phyloP scores from a whole-genome alignment of 2,113 vertebrate species.

The Nasalis larvatus region DNA sequence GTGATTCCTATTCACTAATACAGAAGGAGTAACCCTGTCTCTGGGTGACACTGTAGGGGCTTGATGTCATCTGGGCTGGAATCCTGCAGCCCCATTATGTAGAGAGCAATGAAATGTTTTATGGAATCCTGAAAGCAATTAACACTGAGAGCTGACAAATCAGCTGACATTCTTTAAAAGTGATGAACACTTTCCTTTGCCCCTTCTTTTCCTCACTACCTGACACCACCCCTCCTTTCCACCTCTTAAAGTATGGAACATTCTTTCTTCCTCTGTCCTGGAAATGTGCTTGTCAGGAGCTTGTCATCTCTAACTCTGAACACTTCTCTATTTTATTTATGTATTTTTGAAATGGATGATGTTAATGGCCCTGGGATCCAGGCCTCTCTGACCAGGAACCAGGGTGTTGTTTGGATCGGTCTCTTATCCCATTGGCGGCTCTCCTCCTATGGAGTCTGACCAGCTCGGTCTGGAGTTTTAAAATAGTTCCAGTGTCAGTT shows the following conservation, averaged over 20 bases:
- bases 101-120: slow-evolving; percentile 80
- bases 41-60: background rate
- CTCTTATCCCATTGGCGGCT: slow-evolving; percentile 55
- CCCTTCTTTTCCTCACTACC: background rate
- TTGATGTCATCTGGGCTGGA: slow-evolving; percentile 68
- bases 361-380: slow-evolving; percentile 67
- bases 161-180: slow-evolving; percentile 70
- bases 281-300: slow-evolving; percentile 48
- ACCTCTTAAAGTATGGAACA: slow-evolving; percentile 39
- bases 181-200: slow-evolving; percentile 66
- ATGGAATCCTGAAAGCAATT: slow-evolving; percentile 78
- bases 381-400: slow-evolving; percentile 69
- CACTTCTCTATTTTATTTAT: slow-evolving; percentile 43
- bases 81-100: slow-evolving; percentile 73
- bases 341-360: slow-evolving; percentile 67
- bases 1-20: background rate
- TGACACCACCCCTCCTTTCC: background rate
- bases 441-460: slow-evolving; percentile 50
- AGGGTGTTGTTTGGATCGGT: slow-evolving; percentile 69
- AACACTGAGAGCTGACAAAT: slow-evolving; percentile 71
- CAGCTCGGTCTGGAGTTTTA: accelerated
- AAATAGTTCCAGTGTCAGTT: slow-evolving; percentile 41
- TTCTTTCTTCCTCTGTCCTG: slow-evolving; percentile 58
- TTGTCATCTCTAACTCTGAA: slow-evolving; percentile 57
- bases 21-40: background rate